phyloP scores from a whole-genome alignment of 2,797 vertebrate species.

The Tapirus indicus region DNA sequence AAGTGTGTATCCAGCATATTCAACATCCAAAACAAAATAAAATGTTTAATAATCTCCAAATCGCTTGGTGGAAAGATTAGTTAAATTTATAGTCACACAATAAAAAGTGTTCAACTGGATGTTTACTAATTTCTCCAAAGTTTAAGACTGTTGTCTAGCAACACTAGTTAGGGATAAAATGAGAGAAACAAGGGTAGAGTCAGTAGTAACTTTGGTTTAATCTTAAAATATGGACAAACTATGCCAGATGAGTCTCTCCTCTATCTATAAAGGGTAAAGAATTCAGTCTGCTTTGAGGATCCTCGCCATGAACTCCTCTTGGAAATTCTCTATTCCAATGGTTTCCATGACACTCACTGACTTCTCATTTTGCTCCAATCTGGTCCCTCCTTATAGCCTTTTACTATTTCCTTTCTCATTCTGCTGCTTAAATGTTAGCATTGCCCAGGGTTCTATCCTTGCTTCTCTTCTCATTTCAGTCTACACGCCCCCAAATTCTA shows the following conservation, averaged over 20 bases:
- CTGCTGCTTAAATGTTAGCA: not conserved
- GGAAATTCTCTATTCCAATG: not conserved
- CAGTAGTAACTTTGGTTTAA: not conserved
- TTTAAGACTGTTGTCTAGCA: not conserved
- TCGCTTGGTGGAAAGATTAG: not conserved
- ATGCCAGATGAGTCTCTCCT: not conserved
- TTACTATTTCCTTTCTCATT: not conserved
- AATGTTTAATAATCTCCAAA: not conserved
- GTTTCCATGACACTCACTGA: not conserved
- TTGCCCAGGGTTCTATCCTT: not conserved
- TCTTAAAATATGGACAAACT: not conserved
- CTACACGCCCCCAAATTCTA: not conserved
- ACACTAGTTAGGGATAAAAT: not conserved
- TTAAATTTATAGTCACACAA: not conserved
- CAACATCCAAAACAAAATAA: slow-evolving; percentile 43
- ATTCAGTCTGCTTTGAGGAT: not conserved
- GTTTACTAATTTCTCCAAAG: not conserved
- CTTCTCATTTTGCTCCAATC: not conserved
- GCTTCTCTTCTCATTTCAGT: slow-evolving; percentile 1
- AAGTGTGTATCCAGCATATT: not conserved
- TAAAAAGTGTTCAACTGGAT: not conserved
- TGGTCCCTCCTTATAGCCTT: not conserved
- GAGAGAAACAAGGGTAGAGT: not conserved
- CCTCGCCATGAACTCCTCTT: not conserved
- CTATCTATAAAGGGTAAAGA: not conserved